These are phyloP conservation scores for Invenusta paracnida DNA, from an alignment of 2,888 invertebrate species.

Conservation along the genomic window DNA sequence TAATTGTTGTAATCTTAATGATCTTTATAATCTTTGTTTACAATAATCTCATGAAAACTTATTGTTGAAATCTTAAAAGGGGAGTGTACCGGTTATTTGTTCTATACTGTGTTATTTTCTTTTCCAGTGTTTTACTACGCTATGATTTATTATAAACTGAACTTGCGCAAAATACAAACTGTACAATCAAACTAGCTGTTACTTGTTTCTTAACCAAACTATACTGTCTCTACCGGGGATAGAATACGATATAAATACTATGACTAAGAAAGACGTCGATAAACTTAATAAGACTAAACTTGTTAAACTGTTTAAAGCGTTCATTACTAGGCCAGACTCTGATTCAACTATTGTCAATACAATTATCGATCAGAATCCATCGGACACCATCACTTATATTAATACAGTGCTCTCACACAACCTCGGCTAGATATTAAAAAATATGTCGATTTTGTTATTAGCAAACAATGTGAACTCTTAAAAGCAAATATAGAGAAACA, in stretches of 20 bases:
- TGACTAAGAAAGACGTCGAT: conserved; percentile 16
- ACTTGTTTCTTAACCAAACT: too few relatives aligned
- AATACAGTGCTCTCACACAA: background rate
- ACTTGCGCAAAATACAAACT: too few relatives aligned
- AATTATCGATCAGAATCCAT: background rate
- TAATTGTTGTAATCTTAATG: too few relatives aligned
- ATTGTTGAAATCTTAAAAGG: too few relatives aligned
- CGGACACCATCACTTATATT: background rate
- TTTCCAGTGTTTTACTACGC: too few relatives aligned
- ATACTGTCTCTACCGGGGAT: too few relatives aligned
- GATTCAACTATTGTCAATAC: background rate
- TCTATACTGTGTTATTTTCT: too few relatives aligned
- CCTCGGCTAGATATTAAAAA: background rate
- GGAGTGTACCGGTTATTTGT: too few relatives aligned
- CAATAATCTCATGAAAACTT: too few relatives aligned
- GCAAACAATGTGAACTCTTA: background rate
- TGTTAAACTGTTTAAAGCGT: conserved; percentile 40
- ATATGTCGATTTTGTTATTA: background rate
- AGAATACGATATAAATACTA: background rate
- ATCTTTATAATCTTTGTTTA: too few relatives aligned
- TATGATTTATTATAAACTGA: too few relatives aligned
- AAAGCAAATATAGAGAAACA: background rate
- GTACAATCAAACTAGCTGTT: too few relatives aligned
- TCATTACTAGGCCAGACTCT: background rate
- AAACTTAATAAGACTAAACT: conserved; percentile 44